A percentile compares a stretch with the other conserved stretches of the same genome.
These are phyloP conservation scores for Motacilla alba DNA, from an alignment of 2,113 vertebrate genomes.

Conservation along the genomic window DNA sequence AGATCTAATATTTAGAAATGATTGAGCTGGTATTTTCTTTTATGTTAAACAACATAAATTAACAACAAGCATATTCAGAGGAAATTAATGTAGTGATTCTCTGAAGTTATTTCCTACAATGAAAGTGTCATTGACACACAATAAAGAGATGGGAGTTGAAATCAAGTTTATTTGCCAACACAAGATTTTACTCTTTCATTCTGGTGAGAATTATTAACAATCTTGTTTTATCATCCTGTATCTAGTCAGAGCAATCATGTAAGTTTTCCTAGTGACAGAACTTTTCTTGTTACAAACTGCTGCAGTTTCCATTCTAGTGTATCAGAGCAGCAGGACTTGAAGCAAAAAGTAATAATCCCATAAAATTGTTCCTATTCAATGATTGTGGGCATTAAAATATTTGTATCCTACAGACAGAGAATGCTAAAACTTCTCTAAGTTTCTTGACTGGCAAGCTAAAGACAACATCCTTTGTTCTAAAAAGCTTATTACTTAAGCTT, in stretches of 20 bases:
- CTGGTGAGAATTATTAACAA: background rate
- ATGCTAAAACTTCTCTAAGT: background rate
- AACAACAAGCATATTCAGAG: background rate
- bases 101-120: background rate
- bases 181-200: background rate
- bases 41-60: constrained; percentile 5
- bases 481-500: background rate
- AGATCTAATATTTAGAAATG: background rate
- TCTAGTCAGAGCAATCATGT: background rate
- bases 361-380: background rate
- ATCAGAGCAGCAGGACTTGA: background rate
- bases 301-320: background rate
- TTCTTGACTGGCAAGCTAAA: background rate
- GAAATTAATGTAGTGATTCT: constrained; percentile 34
- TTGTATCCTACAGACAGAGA: background rate
- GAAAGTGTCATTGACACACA: background rate
- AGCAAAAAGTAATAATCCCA: background rate
- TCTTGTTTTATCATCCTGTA: background rate
- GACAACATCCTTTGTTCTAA: background rate
- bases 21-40: background rate
- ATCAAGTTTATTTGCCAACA: background rate
- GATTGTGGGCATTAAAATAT: background rate
- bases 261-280: background rate
- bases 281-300: background rate
- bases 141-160: background rate